phyloP scores from a whole-genome alignment of 2,113 vertebrate species.

The Syngnathus scovelli region DNA sequence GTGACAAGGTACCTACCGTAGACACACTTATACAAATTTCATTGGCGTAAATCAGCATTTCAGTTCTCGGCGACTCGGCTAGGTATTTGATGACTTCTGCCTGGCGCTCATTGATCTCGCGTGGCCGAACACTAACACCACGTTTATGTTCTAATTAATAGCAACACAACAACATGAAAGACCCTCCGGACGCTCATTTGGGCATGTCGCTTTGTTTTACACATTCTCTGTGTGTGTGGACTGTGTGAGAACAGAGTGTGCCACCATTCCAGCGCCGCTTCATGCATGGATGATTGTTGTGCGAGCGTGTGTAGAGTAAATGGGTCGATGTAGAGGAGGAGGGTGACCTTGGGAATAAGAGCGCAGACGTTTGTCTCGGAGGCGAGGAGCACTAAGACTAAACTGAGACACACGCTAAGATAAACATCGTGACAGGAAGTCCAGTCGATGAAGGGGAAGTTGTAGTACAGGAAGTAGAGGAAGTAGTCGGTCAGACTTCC shows the following conservation, averaged over 20 bases:
- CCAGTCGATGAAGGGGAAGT: too few relatives aligned
- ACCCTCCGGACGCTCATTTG: background rate
- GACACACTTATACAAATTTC: background rate
- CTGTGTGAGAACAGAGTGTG: background rate
- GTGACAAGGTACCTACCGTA: background rate
- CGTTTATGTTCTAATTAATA: background rate
- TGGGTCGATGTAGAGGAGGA: constrained; percentile 2
- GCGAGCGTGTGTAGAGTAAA: background rate
- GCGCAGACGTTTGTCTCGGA: background rate
- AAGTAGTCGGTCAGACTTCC: background rate
- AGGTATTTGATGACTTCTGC: background rate
- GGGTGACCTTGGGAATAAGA: constrained; percentile 8
- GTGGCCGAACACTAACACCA: background rate
- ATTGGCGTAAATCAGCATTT: background rate
- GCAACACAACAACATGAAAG: background rate
- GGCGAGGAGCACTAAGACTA: background rate
- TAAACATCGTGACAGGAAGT: background rate
- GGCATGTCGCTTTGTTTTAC: background rate
- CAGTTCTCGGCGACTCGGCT: background rate
- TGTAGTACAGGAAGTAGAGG: background rate
- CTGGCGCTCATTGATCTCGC: background rate
- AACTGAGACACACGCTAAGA: background rate
- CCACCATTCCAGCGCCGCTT: background rate
- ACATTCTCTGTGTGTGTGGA: background rate
- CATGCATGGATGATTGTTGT: constrained; percentile 4